A percentile compares a stretch with the other conserved stretches of the same genome.
phyloP scores from a whole-genome alignment of 2,888 invertebrate genomes.

The Leucoma salicis region DNA sequence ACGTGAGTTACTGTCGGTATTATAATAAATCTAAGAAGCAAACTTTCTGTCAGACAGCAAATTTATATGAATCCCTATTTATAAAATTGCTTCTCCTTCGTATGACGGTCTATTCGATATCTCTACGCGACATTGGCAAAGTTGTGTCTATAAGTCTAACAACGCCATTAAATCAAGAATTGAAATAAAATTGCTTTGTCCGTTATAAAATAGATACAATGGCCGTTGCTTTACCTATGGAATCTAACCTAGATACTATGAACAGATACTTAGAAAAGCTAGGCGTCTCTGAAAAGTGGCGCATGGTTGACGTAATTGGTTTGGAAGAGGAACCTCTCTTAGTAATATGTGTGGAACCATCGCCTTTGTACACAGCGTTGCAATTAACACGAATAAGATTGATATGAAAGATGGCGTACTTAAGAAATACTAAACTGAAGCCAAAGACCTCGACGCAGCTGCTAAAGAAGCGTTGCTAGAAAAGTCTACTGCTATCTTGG shows the following conservation, averaged over 20 bases:
- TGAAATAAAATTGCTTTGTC: too few species aligned
- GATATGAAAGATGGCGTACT: slow-evolving; percentile 84
- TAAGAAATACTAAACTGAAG: slow-evolving; percentile 88
- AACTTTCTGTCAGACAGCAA: too few species aligned
- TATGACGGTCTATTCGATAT: too few species aligned
- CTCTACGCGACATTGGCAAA: too few species aligned
- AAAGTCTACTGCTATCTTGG: slow-evolving; percentile 86
- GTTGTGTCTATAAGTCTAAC: too few species aligned
- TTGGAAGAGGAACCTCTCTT: slow-evolving; percentile 91
- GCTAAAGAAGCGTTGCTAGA: slow-evolving; percentile 89
- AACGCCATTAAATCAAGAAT: too few species aligned
- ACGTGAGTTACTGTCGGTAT: too few species aligned
- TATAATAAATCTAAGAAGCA: too few species aligned
- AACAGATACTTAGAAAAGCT: slow-evolving; percentile 88
- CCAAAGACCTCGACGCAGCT: slow-evolving; percentile 85
- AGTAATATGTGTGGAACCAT: slow-evolving; percentile 98
- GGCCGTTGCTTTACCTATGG: slow-evolving; percentile 67
- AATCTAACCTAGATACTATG: slow-evolving; percentile 83
- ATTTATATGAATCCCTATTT: too few species aligned
- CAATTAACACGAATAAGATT: slow-evolving; percentile 91
- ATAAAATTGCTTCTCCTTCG: too few species aligned
- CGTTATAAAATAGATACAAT: too few species aligned
- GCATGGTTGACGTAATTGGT: slow-evolving; percentile 95
- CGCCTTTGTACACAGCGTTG: slow-evolving; percentile 95
- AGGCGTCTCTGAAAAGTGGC: slow-evolving; percentile 91